A percentile compares a stretch with the other conserved stretches of the same genome.
Evolutionary conservation across 2,888 invertebrate species (phyloP).

Genomic region (Synergus gifuensis): DNA sequence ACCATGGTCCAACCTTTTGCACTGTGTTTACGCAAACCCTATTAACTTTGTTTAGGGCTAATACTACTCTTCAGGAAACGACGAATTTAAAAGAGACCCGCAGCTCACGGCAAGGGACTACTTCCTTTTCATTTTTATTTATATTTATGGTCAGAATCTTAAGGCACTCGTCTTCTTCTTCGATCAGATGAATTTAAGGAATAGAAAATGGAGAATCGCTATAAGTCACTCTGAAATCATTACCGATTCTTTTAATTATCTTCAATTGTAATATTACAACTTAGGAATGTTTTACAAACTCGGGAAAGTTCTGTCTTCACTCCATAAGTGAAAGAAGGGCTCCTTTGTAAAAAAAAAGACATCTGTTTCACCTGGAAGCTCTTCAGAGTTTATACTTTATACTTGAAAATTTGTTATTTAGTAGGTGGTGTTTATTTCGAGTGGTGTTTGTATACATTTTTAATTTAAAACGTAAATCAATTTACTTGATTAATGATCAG

Average conservation of each 20-base stretch:
- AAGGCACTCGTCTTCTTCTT: not conserved
- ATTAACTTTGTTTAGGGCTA: slow-evolving; percentile 44
- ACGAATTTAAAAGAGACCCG: slow-evolving; percentile 14
- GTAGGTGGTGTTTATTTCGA: not conserved
- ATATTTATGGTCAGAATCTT: not conserved
- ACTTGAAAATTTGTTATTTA: not conserved
- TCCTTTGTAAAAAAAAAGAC: no score
- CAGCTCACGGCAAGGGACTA: not conserved
- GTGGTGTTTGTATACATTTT: no score
- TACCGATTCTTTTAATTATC: not conserved
- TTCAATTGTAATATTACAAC: not conserved
- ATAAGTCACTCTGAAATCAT: not conserved
- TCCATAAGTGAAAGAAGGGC: no score
- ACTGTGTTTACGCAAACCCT: slow-evolving; percentile 58
- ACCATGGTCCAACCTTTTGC: slow-evolving; percentile 60
- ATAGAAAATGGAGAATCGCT: not conserved
- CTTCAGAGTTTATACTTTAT: no score
- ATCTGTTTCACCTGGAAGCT: no score
- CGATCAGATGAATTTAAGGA: not conserved
- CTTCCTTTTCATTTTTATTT: not conserved
- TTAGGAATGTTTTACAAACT: not conserved
- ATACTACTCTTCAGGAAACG: slow-evolving; percentile 31
- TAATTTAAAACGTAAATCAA: no score
- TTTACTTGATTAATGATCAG: no score
- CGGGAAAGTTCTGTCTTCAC: no score